These are phyloP conservation scores for Corydoras sp. DNA, from an alignment of 2,113 vertebrate species.

Conservation along the genomic window DNA sequence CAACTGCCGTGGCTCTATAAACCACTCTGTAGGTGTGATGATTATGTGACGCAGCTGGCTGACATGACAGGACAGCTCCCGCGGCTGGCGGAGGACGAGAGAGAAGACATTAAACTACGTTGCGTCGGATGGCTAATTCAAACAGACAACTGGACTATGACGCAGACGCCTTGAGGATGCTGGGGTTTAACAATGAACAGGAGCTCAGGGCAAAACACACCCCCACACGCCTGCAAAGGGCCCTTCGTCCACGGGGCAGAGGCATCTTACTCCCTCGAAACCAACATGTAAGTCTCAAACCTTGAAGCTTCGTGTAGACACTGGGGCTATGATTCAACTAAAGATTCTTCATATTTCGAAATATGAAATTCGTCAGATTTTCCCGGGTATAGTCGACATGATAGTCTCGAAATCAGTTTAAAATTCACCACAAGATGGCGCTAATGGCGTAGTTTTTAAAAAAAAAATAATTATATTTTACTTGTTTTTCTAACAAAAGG, in stretches of 20 bases:
- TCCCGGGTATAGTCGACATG: too few species aligned
- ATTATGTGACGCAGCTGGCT: slow-evolving; percentile 68
- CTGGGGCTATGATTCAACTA: too few species aligned
- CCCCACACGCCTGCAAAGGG: slow-evolving; percentile 66
- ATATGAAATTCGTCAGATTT: too few species aligned
- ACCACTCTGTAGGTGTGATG: slow-evolving; percentile 59
- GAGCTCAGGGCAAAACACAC: slow-evolving; percentile 68
- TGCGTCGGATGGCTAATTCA: slow-evolving; percentile 71
- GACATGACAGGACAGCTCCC: slow-evolving; percentile 72
- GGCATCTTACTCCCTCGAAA: slow-evolving; percentile 63
- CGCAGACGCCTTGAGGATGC: slow-evolving; percentile 67
- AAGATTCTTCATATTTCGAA: too few species aligned
- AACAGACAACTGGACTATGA: slow-evolving; percentile 69
- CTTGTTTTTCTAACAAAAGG: too few species aligned
- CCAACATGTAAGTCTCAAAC: slow-evolving; percentile 83
- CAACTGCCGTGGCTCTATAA: not conserved
- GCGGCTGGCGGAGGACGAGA: slow-evolving; percentile 68
- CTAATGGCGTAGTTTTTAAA: too few species aligned
- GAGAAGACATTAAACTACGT: slow-evolving; percentile 70
- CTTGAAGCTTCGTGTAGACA: slow-evolving; percentile 11
- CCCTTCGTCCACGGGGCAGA: slow-evolving; percentile 72
- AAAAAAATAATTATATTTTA: too few species aligned
- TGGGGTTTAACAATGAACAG: slow-evolving; percentile 86
- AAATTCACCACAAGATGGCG: too few species aligned
- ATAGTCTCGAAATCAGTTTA: too few species aligned